These are phyloP conservation scores for Epinephelus coioides DNA, from an alignment of 2,797 vertebrate species.

Conservation along the genomic window DNA sequence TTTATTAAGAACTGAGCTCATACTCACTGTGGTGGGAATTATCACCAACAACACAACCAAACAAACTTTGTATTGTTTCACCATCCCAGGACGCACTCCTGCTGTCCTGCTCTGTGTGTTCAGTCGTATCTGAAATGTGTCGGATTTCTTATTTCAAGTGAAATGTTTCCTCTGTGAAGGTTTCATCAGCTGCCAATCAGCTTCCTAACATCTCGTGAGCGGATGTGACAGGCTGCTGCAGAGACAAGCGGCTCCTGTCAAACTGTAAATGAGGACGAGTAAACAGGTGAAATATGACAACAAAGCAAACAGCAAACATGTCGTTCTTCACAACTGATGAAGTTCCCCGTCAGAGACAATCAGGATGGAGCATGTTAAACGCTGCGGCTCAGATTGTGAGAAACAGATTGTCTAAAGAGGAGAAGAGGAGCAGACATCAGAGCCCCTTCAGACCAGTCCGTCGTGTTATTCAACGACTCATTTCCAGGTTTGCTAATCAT, in stretches of 20 bases:
- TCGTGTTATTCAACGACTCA: neutral
- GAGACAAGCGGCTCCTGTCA: slow-evolving; percentile 64
- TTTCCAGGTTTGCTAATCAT: slow-evolving; percentile 36
- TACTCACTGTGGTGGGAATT: too few species aligned
- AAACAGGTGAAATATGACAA: slow-evolving; percentile 68
- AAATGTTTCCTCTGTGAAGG: slow-evolving; percentile 16
- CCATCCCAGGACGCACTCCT: neutral
- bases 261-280: slow-evolving; percentile 49
- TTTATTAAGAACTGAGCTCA: neutral
- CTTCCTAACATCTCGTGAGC: slow-evolving; percentile 30
- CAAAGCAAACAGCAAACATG: slow-evolving; percentile 36
- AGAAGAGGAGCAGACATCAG: neutral
- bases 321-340: neutral
- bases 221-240: slow-evolving; percentile 47
- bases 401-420: neutral
- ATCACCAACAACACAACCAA: neutral
- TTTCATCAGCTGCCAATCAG: slow-evolving; percentile 29
- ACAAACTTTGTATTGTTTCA: neutral
- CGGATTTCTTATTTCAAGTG: slow-evolving; percentile 4
- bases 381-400: neutral
- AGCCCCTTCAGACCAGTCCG: neutral
- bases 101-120: neutral
- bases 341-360: slow-evolving; percentile 47
- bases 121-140: neutral
- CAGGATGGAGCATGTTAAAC: slow-evolving; percentile 17